phyloP scores from a whole-genome alignment of 2,888 invertebrate species.

The Pyrocoelia pectoralis region DNA sequence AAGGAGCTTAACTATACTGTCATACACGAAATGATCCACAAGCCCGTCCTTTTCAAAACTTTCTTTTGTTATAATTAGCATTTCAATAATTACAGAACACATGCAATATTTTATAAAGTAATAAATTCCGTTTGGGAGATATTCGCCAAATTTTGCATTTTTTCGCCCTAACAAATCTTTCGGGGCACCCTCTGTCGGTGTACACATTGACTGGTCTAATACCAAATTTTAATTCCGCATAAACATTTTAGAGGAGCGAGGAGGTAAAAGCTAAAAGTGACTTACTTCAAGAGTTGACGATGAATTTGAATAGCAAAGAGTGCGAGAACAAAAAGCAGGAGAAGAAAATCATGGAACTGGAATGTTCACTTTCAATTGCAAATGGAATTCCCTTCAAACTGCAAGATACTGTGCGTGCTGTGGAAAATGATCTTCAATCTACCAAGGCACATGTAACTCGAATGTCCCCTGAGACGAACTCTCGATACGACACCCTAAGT shows the following conservation, averaged over 20 bases:
- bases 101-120: no score
- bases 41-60: no score
- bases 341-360: slow-evolving; percentile 50
- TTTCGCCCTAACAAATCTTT: no score
- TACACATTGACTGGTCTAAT: no score
- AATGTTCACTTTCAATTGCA: slow-evolving; percentile 48
- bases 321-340: slow-evolving; percentile 47
- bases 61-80: no score
- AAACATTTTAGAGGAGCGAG: slow-evolving; percentile 42
- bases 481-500: slow-evolving; percentile 48
- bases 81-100: no score
- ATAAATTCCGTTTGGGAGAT: no score
- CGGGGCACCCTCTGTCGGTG: no score
- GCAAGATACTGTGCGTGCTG: slow-evolving; percentile 52
- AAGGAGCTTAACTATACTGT: no score
- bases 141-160: no score
- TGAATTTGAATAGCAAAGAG: slow-evolving; percentile 48
- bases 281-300: slow-evolving; percentile 50
- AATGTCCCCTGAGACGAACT: slow-evolving; percentile 48
- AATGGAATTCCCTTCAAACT: slow-evolving; percentile 56
- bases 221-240: no score
- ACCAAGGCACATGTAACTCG: slow-evolving; percentile 53
- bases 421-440: slow-evolving; percentile 56
- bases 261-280: slow-evolving; percentile 43
- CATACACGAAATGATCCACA: no score